Evolutionary conservation across 2,113 vertebrate species (phyloP).

Genomic region (Plecturocebus donacophilus): DNA sequence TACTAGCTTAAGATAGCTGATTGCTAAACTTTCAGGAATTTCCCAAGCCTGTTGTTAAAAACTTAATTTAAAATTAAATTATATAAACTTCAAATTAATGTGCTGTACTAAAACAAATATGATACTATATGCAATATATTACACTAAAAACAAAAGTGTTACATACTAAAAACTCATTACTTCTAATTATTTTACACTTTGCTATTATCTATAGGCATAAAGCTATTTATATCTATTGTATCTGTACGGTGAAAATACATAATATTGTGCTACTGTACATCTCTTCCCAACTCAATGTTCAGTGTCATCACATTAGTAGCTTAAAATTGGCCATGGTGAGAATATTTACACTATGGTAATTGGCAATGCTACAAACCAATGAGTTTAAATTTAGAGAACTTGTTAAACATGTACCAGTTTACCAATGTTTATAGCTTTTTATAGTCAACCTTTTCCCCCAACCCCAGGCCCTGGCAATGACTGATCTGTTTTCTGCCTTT

Average conservation of each 20-base stretch:
- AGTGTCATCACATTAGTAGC: background rate
- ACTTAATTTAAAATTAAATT: background rate
- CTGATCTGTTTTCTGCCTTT: background rate
- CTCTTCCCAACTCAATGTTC: background rate
- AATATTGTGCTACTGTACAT: background rate
- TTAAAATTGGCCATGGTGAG: background rate
- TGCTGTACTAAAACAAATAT: background rate
- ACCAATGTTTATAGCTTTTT: background rate
- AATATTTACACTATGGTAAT: background rate
- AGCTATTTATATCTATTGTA: background rate
- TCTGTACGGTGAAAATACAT: background rate
- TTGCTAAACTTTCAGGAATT: background rate
- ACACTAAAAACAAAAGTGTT: background rate
- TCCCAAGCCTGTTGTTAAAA: background rate
- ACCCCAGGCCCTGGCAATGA: background rate
- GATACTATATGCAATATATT: too few relatives aligned
- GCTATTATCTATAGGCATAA: background rate
- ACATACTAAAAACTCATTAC: background rate
- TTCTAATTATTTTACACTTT: background rate
- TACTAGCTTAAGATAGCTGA: background rate
- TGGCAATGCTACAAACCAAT: background rate
- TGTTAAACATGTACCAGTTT: background rate
- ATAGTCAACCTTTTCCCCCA: background rate
- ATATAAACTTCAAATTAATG: background rate
- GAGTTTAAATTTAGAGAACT: background rate